phyloP scores from a whole-genome alignment of 2,797 vertebrate species.

The Sebastes hopkinsi region DNA sequence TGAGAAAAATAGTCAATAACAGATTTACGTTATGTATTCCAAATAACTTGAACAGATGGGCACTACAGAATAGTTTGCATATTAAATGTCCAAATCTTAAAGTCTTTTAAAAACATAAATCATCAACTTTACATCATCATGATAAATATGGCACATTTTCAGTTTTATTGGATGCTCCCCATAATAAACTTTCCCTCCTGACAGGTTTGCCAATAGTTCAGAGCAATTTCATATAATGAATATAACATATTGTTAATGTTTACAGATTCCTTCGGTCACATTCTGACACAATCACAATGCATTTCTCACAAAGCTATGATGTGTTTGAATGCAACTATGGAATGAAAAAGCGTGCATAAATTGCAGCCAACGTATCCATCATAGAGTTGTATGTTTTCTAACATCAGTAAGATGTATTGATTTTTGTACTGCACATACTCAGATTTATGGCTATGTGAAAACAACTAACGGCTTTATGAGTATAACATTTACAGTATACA shows the following conservation, averaged over 20 bases:
- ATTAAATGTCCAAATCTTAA: background rate
- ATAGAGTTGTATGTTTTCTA: conserved; percentile 66
- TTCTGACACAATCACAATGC: conserved; percentile 22
- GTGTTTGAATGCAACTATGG: conserved; percentile 47
- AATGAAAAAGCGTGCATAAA: conserved; percentile 52
- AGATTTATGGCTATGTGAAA: conserved; percentile 69
- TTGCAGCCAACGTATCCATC: conserved; percentile 50
- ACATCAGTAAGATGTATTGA: conserved; percentile 68
- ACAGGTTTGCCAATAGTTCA: conserved; percentile 24
- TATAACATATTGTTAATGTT: conserved; percentile 37
- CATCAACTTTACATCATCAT: conserved; percentile 9
- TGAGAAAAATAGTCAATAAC: background rate
- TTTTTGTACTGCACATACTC: conserved; percentile 44
- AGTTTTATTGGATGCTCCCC: background rate
- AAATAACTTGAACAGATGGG: conserved; percentile 18
- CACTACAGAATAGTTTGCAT: background rate
- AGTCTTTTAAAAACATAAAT: background rate
- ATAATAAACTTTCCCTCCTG: conserved; percentile 6
- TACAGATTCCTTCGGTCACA: conserved; percentile 37
- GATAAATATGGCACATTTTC: background rate
- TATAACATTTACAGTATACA: conserved; percentile 67
- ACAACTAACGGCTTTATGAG: conserved; percentile 64
- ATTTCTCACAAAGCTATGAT: conserved; percentile 37
- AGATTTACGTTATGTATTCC: background rate
- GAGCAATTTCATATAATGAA: conserved; percentile 17